These are phyloP conservation scores for Leontopithecus rosalia DNA, from an alignment of 2,797 vertebrate species.

Conservation along the genomic window DNA sequence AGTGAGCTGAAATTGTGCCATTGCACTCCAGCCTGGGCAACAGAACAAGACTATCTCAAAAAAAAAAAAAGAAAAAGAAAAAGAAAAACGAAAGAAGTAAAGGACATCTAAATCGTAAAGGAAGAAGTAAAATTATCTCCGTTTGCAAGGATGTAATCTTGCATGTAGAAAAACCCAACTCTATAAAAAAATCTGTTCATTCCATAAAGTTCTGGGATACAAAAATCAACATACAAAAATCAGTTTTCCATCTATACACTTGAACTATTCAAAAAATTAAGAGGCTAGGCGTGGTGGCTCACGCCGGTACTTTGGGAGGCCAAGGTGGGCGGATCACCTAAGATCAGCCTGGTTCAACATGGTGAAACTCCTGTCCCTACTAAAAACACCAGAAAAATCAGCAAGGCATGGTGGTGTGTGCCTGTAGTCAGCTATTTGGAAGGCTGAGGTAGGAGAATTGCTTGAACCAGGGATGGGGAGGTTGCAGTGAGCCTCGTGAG, in stretches of 20 bases:
- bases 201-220: background rate
- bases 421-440: background rate
- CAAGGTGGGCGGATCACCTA: background rate
- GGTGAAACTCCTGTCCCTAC: background rate
- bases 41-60: background rate
- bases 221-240: background rate
- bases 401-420: background rate
- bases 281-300: background rate
- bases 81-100: background rate
- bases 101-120: background rate
- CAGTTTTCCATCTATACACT: background rate
- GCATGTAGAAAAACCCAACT: background rate
- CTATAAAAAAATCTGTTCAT: background rate
- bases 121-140: background rate
- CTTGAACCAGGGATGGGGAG: background rate
- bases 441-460: background rate
- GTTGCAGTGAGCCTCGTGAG: background rate
- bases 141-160: background rate
- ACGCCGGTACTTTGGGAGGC: background rate
- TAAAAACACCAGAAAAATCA: background rate
- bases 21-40: background rate
- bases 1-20: background rate
- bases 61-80: too few species aligned
- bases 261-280: background rate
- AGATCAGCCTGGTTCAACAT: background rate